These are phyloP conservation scores for Tapera naevia DNA, from an alignment of 2,797 vertebrate genomes.

Conservation along the genomic window DNA sequence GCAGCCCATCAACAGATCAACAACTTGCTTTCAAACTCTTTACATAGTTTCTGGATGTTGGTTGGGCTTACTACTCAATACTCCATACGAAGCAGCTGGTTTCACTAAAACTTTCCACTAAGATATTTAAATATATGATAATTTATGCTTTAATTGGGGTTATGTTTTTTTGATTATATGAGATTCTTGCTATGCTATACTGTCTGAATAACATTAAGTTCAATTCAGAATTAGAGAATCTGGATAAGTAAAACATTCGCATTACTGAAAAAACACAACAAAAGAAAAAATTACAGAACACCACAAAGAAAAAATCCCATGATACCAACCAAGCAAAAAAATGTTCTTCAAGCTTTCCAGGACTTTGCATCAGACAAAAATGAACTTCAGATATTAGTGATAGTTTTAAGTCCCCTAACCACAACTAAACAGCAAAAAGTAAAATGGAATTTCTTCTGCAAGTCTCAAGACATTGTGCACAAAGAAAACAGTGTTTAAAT, in stretches of 20 bases:
- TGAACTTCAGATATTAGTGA: neutral
- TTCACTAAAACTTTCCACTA: neutral
- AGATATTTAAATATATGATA: slow-evolving; percentile 1
- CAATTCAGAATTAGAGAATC: neutral
- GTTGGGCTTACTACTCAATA: neutral
- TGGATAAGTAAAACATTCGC: neutral
- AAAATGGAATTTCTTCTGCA: neutral
- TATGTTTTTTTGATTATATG: neutral
- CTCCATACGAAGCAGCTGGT: neutral
- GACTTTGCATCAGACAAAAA: neutral
- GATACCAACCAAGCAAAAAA: neutral
- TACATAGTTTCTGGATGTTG: neutral
- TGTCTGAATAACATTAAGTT: neutral
- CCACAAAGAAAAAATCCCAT: neutral
- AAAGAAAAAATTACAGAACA: too few species aligned
- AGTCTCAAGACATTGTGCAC: neutral
- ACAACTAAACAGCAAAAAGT: neutral
- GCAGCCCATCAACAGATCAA: neutral
- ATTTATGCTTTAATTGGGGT: slow-evolving; percentile 19
- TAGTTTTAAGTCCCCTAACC: neutral
- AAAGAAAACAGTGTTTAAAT: neutral
- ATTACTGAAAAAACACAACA: neutral
- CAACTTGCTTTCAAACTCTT: neutral
- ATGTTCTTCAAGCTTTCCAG: neutral
- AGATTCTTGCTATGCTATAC: neutral